These are phyloP conservation scores for Mythimna lalbum DNA, from an alignment of 2,888 invertebrate genomes.

Conservation along the genomic window DNA sequence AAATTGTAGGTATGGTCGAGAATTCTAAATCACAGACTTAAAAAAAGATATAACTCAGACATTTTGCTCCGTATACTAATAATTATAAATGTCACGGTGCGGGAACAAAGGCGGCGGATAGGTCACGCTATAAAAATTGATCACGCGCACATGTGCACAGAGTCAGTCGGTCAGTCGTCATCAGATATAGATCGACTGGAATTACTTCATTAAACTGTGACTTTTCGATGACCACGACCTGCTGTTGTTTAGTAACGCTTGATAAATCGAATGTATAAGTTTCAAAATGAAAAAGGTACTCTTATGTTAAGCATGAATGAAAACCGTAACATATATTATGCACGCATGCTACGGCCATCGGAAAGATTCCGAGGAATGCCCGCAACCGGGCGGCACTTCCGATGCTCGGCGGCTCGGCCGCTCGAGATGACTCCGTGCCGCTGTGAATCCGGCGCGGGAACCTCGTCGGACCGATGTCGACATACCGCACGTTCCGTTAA, in stretches of 20 bases:
- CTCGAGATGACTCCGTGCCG: slow-evolving; percentile 63
- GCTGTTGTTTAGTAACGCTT: slow-evolving; percentile 47
- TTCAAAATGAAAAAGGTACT: slow-evolving; percentile 49
- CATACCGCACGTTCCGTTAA: slow-evolving; percentile 59
- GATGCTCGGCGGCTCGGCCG: slow-evolving; percentile 67
- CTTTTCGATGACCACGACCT: slow-evolving; percentile 51
- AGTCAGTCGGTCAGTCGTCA: slow-evolving; percentile 48
- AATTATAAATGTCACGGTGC: slow-evolving; percentile 82
- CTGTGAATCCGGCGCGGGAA: slow-evolving; percentile 55
- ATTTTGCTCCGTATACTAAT: slow-evolving; percentile 67
- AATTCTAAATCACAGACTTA: slow-evolving; percentile 39
- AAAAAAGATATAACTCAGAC: slow-evolving; percentile 49
- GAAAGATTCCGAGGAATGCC: slow-evolving; percentile 83
- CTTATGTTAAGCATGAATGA: slow-evolving; percentile 57
- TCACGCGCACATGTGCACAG: slow-evolving; percentile 74
- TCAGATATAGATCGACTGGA: slow-evolving; percentile 57
- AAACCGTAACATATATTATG: slow-evolving; percentile 65
- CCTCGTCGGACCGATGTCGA: slow-evolving; percentile 53
- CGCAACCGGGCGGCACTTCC: slow-evolving; percentile 83
- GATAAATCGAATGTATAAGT: slow-evolving; percentile 56
- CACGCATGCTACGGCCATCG: slow-evolving; percentile 67
- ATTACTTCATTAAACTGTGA: slow-evolving; percentile 55
- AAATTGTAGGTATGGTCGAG: slow-evolving; percentile 43
- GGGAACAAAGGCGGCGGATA: slow-evolving; percentile 76
- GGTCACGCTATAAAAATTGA: slow-evolving; percentile 83